Evolutionary conservation across 2,797 vertebrate genomes (phyloP).

Genomic region (Peromyscus melanophrys): DNA sequence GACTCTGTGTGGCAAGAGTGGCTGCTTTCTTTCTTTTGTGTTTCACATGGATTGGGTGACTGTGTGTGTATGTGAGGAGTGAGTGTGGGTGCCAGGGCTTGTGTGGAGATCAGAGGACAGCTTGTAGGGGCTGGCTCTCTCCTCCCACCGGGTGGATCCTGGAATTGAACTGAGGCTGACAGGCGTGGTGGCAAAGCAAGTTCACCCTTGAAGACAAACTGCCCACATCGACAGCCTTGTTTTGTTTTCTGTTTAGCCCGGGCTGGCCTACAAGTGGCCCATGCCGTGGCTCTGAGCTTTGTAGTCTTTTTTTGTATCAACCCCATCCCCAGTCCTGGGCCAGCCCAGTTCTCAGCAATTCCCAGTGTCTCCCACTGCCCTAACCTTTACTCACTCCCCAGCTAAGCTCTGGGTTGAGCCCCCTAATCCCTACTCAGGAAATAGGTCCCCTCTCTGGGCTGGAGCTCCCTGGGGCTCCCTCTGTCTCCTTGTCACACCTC

Average conservation of each 20-base stretch:
- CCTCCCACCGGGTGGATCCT: not conserved
- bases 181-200: not conserved
- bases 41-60: not conserved
- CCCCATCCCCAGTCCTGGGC: not conserved
- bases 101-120: not conserved
- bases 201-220: not conserved
- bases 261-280: not conserved
- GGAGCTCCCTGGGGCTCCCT: not conserved
- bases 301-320: not conserved
- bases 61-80: not conserved
- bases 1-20: accelerated
- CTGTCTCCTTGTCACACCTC: not conserved
- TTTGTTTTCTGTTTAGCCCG: not conserved
- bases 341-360: not conserved
- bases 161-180: not conserved
- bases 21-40: not conserved
- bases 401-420: not conserved
- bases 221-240: not conserved
- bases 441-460: not conserved
- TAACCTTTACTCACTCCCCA: not conserved
- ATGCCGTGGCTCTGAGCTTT: not conserved
- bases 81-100: no score
- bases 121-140: not conserved
- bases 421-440: not conserved
- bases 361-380: not conserved